These are phyloP conservation scores for Shargacucullia verbasci DNA, from an alignment of 2,888 invertebrate genomes.

Conservation along the genomic window DNA sequence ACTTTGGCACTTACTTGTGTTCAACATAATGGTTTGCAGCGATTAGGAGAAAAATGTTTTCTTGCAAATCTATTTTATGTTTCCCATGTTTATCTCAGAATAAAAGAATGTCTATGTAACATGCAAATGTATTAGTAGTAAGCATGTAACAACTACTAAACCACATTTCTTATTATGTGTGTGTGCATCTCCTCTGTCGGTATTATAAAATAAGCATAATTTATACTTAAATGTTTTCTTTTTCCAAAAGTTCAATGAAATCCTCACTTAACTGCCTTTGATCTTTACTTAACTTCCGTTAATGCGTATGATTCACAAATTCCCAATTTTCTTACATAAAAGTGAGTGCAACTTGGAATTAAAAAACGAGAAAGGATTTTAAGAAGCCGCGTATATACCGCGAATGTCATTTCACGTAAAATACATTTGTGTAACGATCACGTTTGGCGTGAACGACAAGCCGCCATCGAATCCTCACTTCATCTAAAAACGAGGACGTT, in stretches of 20 bases:
- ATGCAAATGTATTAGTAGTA: background rate
- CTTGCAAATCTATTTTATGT: conserved; percentile 23
- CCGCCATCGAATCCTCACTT: conserved; percentile 65
- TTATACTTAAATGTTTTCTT: conserved; percentile 22
- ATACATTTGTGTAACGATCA: conserved; percentile 57
- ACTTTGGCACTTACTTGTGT: background rate
- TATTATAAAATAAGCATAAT: conserved; percentile 36
- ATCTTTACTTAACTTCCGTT: conserved; percentile 42
- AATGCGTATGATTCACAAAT: conserved; percentile 43
- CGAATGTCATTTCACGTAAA: conserved; percentile 66
- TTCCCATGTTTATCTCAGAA: conserved; percentile 6
- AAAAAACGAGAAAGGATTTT: conserved; percentile 36
- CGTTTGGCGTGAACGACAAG: conserved; percentile 64
- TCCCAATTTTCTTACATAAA: conserved; percentile 34
- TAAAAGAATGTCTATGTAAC: conserved; percentile 3
- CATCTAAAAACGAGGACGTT: conserved; percentile 74
- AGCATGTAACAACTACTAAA: conserved; percentile 1
- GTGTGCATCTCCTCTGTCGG: conserved; percentile 2
- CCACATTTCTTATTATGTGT: conserved; percentile 2
- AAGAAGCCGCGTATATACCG: conserved; percentile 30
- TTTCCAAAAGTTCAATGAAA: conserved; percentile 47
- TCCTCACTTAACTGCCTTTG: conserved; percentile 32
- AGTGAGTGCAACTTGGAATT: conserved; percentile 50
- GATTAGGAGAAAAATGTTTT: conserved; percentile 13
- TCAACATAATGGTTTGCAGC: conserved; percentile 17